phyloP scores from a whole-genome alignment of 2,113 vertebrate genomes.

The Corythoichthys haematopterus region DNA sequence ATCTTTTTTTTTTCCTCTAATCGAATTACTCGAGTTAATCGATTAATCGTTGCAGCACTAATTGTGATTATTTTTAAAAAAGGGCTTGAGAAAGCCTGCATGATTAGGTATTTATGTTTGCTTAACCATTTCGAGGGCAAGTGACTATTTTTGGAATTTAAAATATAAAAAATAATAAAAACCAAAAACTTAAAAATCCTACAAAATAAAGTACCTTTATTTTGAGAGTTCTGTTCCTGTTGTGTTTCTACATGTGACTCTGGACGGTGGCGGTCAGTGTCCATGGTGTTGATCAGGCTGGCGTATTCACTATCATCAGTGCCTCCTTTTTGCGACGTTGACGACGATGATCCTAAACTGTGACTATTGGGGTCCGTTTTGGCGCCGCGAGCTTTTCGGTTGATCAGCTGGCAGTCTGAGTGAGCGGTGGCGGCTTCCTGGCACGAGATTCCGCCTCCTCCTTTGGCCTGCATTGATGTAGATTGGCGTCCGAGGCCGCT shows the following conservation, averaged over 20 bases:
- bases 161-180: too few species aligned
- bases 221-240: conserved; percentile 80
- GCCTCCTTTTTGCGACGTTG: conserved; percentile 74
- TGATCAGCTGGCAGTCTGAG: conserved; percentile 63
- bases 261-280: conserved; percentile 90
- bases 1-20: too few species aligned
- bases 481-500: conserved; percentile 68
- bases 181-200: not conserved
- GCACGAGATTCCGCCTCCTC: conserved; percentile 54
- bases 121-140: not conserved
- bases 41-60: too few species aligned
- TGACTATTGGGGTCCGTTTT: conserved; percentile 72
- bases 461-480: conserved; percentile 75
- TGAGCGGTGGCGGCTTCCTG: conserved; percentile 56
- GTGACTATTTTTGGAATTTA: not conserved
- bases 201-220: not conserved
- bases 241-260: conserved; percentile 73
- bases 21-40: too few species aligned
- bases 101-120: not conserved
- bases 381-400: conserved; percentile 73
- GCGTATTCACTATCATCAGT: conserved; percentile 84
- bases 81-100: too few species aligned
- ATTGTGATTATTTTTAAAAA: not conserved
- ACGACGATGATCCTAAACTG: conserved; percentile 61
- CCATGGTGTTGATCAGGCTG: conserved; percentile 91